Evolutionary conservation across 2,888 invertebrate species (phyloP).

Genomic region (Isoperla grammatica): DNA sequence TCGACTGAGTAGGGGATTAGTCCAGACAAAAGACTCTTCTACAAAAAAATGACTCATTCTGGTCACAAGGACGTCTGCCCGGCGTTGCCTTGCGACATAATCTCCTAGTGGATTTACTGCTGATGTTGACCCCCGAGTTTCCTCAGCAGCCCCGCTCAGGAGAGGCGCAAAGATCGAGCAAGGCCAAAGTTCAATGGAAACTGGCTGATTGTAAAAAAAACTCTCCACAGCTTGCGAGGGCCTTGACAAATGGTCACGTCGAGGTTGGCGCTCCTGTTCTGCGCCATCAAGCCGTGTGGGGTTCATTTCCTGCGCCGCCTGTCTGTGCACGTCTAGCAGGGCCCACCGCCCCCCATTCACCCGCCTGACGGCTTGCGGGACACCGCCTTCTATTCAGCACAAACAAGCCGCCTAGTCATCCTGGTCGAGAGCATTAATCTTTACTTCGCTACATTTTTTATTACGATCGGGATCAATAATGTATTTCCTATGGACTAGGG

Average conservation of each 20-base stretch:
- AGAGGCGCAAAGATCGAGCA: conserved; percentile 11
- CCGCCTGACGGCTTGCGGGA: neutral
- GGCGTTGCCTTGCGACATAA: neutral
- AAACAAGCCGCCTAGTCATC: too few species aligned
- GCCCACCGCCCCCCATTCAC: neutral
- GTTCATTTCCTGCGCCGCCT: conserved; percentile 8
- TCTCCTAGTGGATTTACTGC: neutral
- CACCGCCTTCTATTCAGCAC: neutral
- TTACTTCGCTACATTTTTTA: neutral
- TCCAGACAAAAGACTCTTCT: too few species aligned
- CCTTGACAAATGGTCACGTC: conserved; percentile 16
- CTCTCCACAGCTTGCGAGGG: neutral
- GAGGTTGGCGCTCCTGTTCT: conserved; percentile 6
- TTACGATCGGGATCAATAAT: neutral
- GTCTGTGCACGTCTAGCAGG: neutral
- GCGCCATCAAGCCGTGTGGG: conserved; percentile 5
- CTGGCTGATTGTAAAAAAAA: neutral
- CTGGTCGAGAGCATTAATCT: too few species aligned
- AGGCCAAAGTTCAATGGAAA: conserved; percentile 7
- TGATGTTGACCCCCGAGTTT: neutral
- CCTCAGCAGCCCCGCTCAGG: neutral
- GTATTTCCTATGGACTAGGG: neutral
- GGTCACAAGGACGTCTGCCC: too few species aligned
- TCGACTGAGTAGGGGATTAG: too few species aligned
- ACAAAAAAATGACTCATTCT: too few species aligned